Evolutionary conservation across 2,113 vertebrate genomes (phyloP), one percentile per base, ranked within the genome.

Genomic region (Epinephelus lanceolatus): DNA sequence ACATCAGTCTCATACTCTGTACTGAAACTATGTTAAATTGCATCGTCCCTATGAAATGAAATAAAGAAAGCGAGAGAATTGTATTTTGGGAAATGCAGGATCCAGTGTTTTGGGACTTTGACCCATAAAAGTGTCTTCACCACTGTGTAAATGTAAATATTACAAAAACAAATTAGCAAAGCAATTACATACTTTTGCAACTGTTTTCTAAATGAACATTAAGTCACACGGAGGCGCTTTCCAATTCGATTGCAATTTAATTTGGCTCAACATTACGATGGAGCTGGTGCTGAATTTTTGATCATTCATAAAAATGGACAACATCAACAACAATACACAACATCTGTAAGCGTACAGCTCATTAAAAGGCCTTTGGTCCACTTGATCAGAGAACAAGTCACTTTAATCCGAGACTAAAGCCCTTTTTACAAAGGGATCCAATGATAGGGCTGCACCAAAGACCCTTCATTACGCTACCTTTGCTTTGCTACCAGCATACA

Each of bases 341-440:
- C 18, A 61, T 37, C 18, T 63, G n/a, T 42, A 70, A 40, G n/a
- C 21, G 1, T 19, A 57, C 40, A 85, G 40, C 75, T 51, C n/a
- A 56, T 56, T 11, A 57, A 25, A 57, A 25, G n/a, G 55, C n/a
- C n/a, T 2, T 25, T 6, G 4, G 23, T 57, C 55, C 23, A 12
- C n/a, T 57, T 15, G 23, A 6, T 27, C 23, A 37, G 33, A 7
- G 33, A 37, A 57, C 12, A 14, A 14, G 23, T 14, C 5, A 57
- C 55, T 25, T 25, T 14, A 25, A 57, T 37, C 33, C 6, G 6
- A 7, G 33, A 37, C 33, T 37, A 37, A 37, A 37, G 33, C 33
- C 33, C 33, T 37, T 37, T 37, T 37, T 37, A 37, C 6, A 37
- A 37, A 37, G 33, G 6, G 33, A 6, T 37, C 33, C 33, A 37